phyloP scores from a whole-genome alignment of 2,113 vertebrate species.

The Oncorhynchus keta region DNA sequence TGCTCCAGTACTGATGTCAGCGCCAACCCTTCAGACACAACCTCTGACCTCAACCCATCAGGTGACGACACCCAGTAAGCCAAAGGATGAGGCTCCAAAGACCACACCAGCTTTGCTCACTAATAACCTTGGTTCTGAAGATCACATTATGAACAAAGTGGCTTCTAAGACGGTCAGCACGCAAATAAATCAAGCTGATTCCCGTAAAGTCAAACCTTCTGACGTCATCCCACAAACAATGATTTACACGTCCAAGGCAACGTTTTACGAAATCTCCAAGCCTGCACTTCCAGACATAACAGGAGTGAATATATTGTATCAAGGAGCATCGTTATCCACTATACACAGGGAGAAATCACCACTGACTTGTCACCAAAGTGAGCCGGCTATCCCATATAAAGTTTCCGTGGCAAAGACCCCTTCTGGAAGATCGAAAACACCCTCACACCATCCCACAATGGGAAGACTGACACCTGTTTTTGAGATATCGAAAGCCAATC shows the following conservation, averaged over 20 bases:
- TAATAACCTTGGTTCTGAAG: slow-evolving; percentile 36
- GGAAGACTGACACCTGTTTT: slow-evolving; percentile 49
- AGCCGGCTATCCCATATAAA: slow-evolving; percentile 28
- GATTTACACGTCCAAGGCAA: slow-evolving; percentile 67
- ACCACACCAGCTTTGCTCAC: slow-evolving; percentile 19
- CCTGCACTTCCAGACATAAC: slow-evolving; percentile 55
- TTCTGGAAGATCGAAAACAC: slow-evolving; percentile 52
- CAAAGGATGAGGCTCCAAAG: slow-evolving; percentile 23
- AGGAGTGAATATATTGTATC: slow-evolving; percentile 26
- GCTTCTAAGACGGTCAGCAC: slow-evolving; percentile 39
- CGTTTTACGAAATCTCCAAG: slow-evolving; percentile 69
- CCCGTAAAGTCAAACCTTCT: slow-evolving; percentile 29
- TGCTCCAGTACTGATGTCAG: slow-evolving; percentile 49
- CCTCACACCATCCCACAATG: slow-evolving; percentile 42
- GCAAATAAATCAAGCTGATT: slow-evolving; percentile 34
- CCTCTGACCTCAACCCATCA: slow-evolving; percentile 47
- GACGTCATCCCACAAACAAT: slow-evolving; percentile 38
- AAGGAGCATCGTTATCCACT: slow-evolving; percentile 32
- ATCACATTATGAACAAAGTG: slow-evolving; percentile 35
- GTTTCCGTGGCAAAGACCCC: slow-evolving; percentile 23
- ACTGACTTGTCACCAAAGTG: slow-evolving; percentile 25
- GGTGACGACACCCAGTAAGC: slow-evolving; percentile 42
- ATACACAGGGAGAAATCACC: slow-evolving; percentile 28
- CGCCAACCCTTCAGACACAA: slow-evolving; percentile 45
- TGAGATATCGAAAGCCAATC: slow-evolving; percentile 64